Conservation (phyloP, 2,113 vertebrate species). For the Ceuthmochares aereus region DNA sequence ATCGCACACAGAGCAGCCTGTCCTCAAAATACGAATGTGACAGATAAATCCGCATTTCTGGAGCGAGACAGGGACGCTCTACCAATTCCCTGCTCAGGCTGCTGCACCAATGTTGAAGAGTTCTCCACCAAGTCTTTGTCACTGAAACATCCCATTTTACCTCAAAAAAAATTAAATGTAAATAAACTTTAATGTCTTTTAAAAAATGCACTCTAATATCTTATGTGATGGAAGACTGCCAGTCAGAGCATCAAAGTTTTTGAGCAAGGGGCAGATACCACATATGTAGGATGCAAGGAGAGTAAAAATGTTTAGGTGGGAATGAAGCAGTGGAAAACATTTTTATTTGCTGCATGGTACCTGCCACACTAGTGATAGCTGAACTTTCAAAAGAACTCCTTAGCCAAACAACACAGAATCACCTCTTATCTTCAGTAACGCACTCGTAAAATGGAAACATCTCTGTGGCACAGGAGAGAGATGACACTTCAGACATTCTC, state of each 20-base stretch:
- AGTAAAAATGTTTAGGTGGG: not conserved
- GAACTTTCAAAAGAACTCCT: not conserved
- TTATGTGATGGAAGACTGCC: not conserved
- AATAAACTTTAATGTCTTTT: not conserved
- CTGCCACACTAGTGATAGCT: not conserved
- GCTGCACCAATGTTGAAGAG: not conserved
- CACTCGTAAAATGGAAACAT: not conserved
- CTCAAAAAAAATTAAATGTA: not conserved
- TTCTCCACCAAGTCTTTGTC: not conserved
- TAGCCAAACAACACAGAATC: not conserved
- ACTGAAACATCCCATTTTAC: not conserved
- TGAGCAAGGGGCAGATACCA: not conserved
- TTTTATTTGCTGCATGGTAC: not conserved
- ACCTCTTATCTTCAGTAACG: not conserved
- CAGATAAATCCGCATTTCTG: slow-evolving; percentile 23
- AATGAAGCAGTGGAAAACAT: not conserved
- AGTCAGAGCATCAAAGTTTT: not conserved
- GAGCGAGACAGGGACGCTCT: not conserved
- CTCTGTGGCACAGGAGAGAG: not conserved
- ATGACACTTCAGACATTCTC: not conserved
- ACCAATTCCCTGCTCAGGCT: not conserved
- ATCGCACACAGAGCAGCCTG: not conserved
- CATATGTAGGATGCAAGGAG: fast-evolving
- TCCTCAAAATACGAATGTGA: not conserved
- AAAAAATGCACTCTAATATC: not conserved